phyloP scores from a whole-genome alignment of 2,888 invertebrate species.

The Tiliacea aurago region DNA sequence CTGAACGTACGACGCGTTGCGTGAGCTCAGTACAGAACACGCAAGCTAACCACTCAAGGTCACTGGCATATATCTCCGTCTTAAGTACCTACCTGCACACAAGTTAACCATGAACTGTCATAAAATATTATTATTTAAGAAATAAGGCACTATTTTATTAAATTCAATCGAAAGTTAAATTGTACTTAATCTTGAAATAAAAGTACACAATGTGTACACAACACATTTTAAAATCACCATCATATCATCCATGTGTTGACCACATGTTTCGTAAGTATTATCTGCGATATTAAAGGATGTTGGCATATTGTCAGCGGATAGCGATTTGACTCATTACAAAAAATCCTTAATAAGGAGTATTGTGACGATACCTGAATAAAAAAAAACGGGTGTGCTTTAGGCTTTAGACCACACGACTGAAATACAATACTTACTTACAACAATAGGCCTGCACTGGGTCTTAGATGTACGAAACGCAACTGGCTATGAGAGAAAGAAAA shows the following conservation, averaged over 20 bases:
- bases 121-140: not conserved
- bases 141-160: slow-evolving; percentile 3
- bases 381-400: too few species aligned
- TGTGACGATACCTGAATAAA: not conserved
- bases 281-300: not conserved
- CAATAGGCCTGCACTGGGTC: too few species aligned
- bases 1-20: too few species aligned
- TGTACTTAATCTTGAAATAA: not conserved
- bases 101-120: slow-evolving; percentile 38
- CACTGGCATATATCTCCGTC: too few species aligned
- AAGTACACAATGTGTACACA: not conserved
- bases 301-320: not conserved
- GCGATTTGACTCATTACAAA: not conserved
- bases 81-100: too few species aligned
- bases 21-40: too few species aligned
- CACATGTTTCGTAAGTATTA: slow-evolving; percentile 53
- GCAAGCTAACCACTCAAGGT: too few species aligned
- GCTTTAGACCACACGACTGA: too few species aligned
- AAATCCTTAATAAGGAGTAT: not conserved
- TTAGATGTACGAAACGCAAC: too few species aligned
- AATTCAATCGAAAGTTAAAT: not conserved
- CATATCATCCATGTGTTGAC: slow-evolving; percentile 49
- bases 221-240: slow-evolving; percentile 44
- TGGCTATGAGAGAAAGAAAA: too few species aligned
- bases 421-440: too few species aligned